phyloP scores from a whole-genome alignment of 2,888 invertebrate species.

The Trimorus sp. region DNA sequence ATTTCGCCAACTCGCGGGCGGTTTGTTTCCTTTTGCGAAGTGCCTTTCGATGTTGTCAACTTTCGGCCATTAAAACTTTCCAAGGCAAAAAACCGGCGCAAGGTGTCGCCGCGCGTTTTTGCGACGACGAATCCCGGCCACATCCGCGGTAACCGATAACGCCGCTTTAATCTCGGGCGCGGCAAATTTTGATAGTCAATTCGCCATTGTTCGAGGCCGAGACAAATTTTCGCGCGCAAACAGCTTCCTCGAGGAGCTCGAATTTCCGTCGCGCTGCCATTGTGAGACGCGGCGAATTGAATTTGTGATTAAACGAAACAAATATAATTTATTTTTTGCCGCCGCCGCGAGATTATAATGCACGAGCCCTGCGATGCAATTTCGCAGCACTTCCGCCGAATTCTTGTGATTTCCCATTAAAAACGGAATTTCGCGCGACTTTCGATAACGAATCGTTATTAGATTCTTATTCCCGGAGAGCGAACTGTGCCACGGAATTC shows the following conservation, averaged over 20 bases:
- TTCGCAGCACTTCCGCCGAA: slow-evolving; percentile 25
- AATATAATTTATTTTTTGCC: slow-evolving; percentile 46
- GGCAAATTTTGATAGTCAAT: neutral
- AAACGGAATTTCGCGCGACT: slow-evolving; percentile 44
- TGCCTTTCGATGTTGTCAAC: too few species aligned
- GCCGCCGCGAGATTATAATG: slow-evolving; percentile 18
- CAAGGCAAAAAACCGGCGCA: too few species aligned
- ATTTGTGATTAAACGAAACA: slow-evolving; percentile 58
- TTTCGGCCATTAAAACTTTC: too few species aligned
- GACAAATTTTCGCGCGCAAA: slow-evolving; percentile 20
- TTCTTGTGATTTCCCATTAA: slow-evolving; percentile 44
- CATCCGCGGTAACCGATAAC: neutral
- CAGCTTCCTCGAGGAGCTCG: neutral
- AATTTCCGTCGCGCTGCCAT: slow-evolving; percentile 10
- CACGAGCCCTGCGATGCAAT: slow-evolving; percentile 43
- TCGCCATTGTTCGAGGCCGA: slow-evolving; percentile 8
- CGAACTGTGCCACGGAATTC: slow-evolving; percentile 5
- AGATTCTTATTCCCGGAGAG: slow-evolving; percentile 9
- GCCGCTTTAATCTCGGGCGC: neutral
- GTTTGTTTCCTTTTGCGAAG: too few species aligned
- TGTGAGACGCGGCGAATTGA: slow-evolving; percentile 37
- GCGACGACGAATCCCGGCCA: too few species aligned
- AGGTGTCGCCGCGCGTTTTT: too few species aligned
- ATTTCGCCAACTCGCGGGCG: too few species aligned
- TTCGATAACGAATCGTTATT: slow-evolving; percentile 56